phyloP scores from a whole-genome alignment of 2,888 invertebrate genomes.

The Nephrotoma guestfalica region DNA sequence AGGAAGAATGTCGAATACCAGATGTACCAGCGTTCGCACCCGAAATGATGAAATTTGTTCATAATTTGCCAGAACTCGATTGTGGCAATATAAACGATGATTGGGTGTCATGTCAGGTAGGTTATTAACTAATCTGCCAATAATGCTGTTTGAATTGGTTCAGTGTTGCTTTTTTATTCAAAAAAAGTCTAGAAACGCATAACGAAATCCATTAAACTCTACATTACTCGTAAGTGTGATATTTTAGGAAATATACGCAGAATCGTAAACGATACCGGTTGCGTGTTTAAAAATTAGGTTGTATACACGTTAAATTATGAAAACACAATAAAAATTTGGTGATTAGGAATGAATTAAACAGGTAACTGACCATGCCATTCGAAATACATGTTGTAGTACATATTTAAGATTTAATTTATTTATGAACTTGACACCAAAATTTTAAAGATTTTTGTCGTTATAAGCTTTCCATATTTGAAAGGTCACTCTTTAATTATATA shows the following conservation, averaged over 20 bases:
- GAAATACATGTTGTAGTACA: no score
- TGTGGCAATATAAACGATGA: constrained; percentile 37
- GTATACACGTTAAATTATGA: no score
- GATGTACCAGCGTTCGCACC: constrained; percentile 48
- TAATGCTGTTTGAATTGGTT: not conserved
- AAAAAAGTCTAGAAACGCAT: not conserved
- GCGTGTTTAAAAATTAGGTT: not conserved
- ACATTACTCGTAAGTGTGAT: not conserved
- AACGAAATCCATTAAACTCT: not conserved
- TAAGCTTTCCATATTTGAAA: no score
- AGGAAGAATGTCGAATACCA: constrained; percentile 47
- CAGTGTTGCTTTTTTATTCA: no score
- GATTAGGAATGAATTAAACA: no score
- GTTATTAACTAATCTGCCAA: not conserved
- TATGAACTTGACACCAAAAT: no score
- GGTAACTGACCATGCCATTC: no score
- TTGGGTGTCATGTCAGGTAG: not conserved
- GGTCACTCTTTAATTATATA: no score
- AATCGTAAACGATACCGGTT: not conserved
- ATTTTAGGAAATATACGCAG: no score
- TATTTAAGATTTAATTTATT: no score
- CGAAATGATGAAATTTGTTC: constrained; percentile 59
- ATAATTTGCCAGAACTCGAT: constrained; percentile 39
- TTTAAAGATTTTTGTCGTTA: no score
- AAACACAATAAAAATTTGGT: no score